phyloP scores from a whole-genome alignment of 2,113 vertebrate species.

The Martes martes region DNA sequence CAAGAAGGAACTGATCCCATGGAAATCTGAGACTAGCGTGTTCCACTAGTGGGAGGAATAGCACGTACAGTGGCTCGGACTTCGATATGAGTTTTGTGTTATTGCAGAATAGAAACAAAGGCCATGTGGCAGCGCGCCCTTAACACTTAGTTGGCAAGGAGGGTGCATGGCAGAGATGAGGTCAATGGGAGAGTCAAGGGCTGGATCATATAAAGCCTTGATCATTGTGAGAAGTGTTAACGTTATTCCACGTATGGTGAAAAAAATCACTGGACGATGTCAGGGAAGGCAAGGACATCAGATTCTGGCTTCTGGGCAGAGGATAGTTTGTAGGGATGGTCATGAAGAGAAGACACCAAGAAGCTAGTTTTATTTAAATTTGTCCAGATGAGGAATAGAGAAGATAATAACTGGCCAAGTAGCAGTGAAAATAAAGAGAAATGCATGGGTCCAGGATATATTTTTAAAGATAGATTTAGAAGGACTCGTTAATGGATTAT shows the following conservation, averaged over 20 bases:
- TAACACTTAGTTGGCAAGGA: neutral
- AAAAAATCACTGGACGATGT: neutral
- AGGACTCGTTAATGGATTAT: neutral
- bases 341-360: neutral
- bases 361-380: neutral
- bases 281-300: neutral
- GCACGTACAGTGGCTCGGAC: neutral
- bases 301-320: neutral
- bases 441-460: neutral
- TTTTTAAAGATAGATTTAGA: neutral
- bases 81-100: neutral
- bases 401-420: neutral
- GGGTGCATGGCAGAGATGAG: neutral
- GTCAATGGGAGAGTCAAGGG: neutral
- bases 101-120: neutral
- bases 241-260: neutral
- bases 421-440: neutral
- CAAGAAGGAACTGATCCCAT: neutral
- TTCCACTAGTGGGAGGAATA: neutral
- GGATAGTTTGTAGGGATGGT: neutral
- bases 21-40: neutral
- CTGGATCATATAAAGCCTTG: neutral
- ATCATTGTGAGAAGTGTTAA: neutral
- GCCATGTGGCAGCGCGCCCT: neutral
- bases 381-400: neutral